These are phyloP conservation scores for Hippocampus zosterae DNA, from an alignment of 2,113 vertebrate species.

Conservation along the genomic window DNA sequence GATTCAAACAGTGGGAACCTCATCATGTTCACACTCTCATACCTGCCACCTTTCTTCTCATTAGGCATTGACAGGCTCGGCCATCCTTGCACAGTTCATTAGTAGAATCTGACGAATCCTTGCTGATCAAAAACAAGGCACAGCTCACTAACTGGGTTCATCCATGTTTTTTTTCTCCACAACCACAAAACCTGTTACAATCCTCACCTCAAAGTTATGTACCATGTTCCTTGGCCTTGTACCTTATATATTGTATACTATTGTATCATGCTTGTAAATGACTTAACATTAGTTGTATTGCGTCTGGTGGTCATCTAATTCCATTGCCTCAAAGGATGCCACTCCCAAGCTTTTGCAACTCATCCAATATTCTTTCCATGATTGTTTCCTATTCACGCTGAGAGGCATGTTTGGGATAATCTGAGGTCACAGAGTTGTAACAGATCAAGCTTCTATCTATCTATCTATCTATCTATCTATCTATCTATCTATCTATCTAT, in stretches of 20 bases:
- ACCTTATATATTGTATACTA: too few species aligned
- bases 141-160: conserved; percentile 13
- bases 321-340: conserved; percentile 17
- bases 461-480: too few species aligned
- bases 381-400: conserved; percentile 49
- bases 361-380: conserved; percentile 50
- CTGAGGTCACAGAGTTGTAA: conserved; percentile 39
- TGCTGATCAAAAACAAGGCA: conserved; percentile 30
- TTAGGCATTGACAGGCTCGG: conserved; percentile 49
- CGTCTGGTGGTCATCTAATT: conserved; percentile 20
- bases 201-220: conserved; percentile 9
- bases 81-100: conserved; percentile 35
- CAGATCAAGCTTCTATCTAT: conserved; percentile 5
- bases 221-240: conserved; percentile 9
- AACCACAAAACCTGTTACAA: neutral
- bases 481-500: too few species aligned
- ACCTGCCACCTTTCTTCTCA: conserved; percentile 53
- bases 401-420: conserved; percentile 25
- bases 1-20: conserved; percentile 46
- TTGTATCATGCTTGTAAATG: too few species aligned
- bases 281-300: too few species aligned
- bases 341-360: conserved; percentile 37
- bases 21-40: conserved; percentile 58
- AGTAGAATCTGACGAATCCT: conserved; percentile 23
- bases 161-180: conserved; percentile 6